Evolutionary conservation across 2,797 vertebrate genomes (phyloP).

Genomic region (Coregonus sp.): DNA sequence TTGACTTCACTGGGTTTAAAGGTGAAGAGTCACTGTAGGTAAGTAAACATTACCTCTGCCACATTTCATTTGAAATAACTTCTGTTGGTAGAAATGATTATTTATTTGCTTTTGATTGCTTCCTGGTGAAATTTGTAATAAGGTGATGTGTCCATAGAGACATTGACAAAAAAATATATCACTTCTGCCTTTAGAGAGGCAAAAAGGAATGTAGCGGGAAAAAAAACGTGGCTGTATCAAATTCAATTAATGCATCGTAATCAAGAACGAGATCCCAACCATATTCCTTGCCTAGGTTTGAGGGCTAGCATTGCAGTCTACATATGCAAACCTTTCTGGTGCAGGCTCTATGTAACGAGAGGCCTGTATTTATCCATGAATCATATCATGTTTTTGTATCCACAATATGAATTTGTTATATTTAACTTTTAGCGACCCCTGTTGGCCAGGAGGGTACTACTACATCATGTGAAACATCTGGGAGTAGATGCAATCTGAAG

Average conservation of each 20-base stretch:
- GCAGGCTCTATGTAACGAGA: conserved; percentile 19
- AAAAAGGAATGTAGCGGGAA: background rate
- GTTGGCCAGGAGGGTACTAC: conserved; percentile 34
- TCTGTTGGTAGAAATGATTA: conserved; percentile 40
- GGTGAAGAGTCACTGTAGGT: conserved; percentile 22
- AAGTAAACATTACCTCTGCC: conserved; percentile 25
- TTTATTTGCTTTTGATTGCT: conserved; percentile 9
- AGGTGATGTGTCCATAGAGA: background rate
- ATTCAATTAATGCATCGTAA: background rate
- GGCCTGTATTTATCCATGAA: conserved; percentile 36
- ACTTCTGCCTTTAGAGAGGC: background rate
- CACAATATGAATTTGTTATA: conserved; percentile 21
- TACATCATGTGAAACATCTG: conserved; percentile 44
- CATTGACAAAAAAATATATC: background rate
- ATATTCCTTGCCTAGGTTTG: background rate
- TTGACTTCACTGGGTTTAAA: conserved; percentile 29
- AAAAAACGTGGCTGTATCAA: conserved; percentile 4
- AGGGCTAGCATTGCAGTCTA: conserved; percentile 16
- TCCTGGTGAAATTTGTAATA: background rate
- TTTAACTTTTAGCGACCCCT: conserved; percentile 32
- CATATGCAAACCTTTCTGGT: conserved; percentile 21
- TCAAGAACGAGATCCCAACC: background rate
- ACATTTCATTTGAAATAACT: conserved; percentile 51
- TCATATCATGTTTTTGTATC: conserved; percentile 34
- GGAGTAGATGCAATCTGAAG: conserved; percentile 40